Percentiles rank a stretch among this genome's conserved stretches.
Conservation (phyloP, 2,113 vertebrate genomes). For the Pardalotus punctatus region DNA sequence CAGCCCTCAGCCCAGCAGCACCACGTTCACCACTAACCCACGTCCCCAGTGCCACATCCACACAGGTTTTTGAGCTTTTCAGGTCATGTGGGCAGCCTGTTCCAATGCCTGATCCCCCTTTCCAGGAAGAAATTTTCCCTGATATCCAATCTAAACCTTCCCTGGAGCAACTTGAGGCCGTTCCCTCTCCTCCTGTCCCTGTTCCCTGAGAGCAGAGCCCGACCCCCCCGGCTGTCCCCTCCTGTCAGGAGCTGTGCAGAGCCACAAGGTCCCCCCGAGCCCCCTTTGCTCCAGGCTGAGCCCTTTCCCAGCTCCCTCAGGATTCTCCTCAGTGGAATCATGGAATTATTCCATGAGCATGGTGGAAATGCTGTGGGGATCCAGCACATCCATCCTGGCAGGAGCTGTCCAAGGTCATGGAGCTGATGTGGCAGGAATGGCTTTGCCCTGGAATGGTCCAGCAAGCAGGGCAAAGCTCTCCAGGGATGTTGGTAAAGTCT, state of each 20-base stretch:
- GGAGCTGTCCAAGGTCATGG: background rate
- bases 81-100: background rate
- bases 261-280: background rate
- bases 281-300: background rate
- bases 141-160: rapidly evolving
- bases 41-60: background rate
- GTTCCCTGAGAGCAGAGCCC: background rate
- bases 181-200: background rate
- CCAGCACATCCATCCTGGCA: background rate
- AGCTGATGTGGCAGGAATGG: background rate
- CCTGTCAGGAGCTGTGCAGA: background rate
- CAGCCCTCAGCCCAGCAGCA: background rate
- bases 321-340: background rate
- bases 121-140: rapidly evolving
- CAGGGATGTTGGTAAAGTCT: background rate
- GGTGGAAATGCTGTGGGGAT: background rate
- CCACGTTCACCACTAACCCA: background rate
- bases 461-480: background rate
- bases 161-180: background rate
- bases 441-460: background rate
- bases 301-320: background rate
- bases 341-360: background rate
- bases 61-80: background rate
- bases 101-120: background rate
- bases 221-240: background rate